Conservation (phyloP, 30 jellyfish, hydroid and myxozoan genomes). For the Cassiopea xamachana region DNA sequence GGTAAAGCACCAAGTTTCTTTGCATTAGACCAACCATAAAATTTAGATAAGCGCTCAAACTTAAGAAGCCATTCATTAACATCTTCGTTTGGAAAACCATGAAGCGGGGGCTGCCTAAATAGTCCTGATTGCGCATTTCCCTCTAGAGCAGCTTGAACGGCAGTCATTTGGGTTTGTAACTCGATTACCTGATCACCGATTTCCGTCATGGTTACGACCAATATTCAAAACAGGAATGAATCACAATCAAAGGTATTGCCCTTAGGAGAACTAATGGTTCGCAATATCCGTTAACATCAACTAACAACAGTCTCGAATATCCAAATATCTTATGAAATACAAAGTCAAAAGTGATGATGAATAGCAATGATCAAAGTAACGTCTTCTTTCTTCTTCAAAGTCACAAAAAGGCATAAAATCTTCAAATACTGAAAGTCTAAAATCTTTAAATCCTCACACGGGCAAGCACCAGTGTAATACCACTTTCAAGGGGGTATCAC, state of each 20-base stretch:
- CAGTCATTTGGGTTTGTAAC: constrained; percentile 13
- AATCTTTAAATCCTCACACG: neutral
- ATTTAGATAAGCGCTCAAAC: constrained; percentile 40
- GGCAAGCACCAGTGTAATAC: neutral
- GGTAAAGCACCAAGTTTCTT: constrained; percentile 42
- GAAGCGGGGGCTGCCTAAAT: neutral
- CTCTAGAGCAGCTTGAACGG: constrained; percentile 33
- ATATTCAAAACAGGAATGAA: neutral
- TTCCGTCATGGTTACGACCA: neutral
- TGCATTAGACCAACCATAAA: constrained; percentile 25
- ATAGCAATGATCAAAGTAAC: neutral
- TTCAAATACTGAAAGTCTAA: neutral
- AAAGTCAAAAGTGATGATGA: neutral
- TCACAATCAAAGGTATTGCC: neutral
- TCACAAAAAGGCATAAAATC: neutral
- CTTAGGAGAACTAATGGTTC: neutral
- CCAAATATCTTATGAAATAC: neutral
- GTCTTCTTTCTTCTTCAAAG: neutral
- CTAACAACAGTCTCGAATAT: neutral
- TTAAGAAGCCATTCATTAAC: constrained; percentile 29
- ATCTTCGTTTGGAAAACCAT: constrained; percentile 13
- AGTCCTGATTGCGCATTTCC: constrained; percentile 16
- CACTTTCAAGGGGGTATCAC: neutral
- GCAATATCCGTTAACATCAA: neutral
- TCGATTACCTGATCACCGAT: neutral